Conservation (phyloP, 1,140 invertebrate species). For the Habropoda laboriosa region DNA sequence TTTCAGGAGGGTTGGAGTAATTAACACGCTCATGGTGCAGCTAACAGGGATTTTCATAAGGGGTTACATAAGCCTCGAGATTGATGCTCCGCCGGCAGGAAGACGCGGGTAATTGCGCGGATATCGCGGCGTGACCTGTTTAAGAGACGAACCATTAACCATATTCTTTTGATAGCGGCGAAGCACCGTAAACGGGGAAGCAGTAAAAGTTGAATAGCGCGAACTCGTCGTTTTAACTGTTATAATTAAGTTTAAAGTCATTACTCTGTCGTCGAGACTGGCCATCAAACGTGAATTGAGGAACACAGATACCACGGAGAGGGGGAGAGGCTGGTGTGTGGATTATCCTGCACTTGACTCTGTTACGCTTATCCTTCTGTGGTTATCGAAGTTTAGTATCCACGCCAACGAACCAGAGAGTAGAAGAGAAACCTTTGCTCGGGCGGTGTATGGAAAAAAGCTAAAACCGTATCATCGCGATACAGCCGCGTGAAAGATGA, state of each 20-base stretch:
- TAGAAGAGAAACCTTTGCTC: not conserved
- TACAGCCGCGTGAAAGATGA: slow-evolving; percentile 60
- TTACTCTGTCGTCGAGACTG: not conserved
- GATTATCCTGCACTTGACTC: no score
- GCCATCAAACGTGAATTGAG: not conserved
- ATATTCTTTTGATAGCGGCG: slow-evolving; percentile 37
- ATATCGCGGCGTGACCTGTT: slow-evolving; percentile 32
- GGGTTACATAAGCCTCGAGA: slow-evolving; percentile 19
- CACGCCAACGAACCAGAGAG: no score
- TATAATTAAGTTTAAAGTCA: slow-evolving; percentile 27
- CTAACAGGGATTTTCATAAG: not conserved
- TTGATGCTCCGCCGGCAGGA: slow-evolving; percentile 25
- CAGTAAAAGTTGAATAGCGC: slow-evolving; percentile 12
- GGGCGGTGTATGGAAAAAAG: slow-evolving; percentile 1
- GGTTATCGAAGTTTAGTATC: no score
- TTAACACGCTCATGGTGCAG: not conserved
- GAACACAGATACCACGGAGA: not conserved
- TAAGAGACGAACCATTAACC: slow-evolving; percentile 8
- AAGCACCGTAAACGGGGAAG: slow-evolving; percentile 3
- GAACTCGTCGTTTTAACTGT: not conserved
- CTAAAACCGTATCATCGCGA: slow-evolving; percentile 45
- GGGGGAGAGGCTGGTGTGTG: no score
- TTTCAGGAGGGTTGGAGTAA: not conserved
- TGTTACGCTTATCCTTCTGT: no score
- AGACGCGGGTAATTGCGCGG: slow-evolving; percentile 34